A percentile compares a stretch with the other conserved stretches of the same genome.
Evolutionary conservation across 2,797 vertebrate genomes (phyloP).

Genomic region (Siniperca obscura): DNA sequence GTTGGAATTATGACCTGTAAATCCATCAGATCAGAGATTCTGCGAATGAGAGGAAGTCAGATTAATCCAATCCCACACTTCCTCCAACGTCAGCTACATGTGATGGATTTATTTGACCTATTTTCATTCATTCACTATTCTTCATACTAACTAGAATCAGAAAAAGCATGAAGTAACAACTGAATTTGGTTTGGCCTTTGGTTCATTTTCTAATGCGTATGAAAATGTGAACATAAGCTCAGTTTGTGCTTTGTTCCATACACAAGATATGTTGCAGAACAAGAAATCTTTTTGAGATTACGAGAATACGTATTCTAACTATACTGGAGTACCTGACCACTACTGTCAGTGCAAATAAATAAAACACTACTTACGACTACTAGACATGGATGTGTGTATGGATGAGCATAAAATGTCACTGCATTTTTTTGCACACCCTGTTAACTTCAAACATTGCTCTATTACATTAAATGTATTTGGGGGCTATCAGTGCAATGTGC

Average conservation of each 20-base stretch:
- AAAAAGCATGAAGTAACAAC: neutral
- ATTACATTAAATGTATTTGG: neutral
- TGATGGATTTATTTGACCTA: constrained; percentile 36
- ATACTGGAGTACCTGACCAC: neutral
- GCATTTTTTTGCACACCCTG: neutral
- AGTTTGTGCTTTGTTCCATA: neutral
- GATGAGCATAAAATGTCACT: neutral
- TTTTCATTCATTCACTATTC: constrained; percentile 25
- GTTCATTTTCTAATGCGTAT: neutral
- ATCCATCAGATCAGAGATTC: constrained; percentile 47
- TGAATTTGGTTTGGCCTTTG: neutral
- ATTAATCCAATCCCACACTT: constrained; percentile 42
- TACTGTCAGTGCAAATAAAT: neutral
- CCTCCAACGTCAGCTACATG: constrained; percentile 17
- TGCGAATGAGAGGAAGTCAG: constrained; percentile 32
- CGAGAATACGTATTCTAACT: neutral
- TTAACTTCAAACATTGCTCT: neutral
- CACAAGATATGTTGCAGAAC: neutral
- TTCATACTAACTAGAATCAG: neutral
- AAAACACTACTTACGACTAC: neutral
- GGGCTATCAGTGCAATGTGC: neutral
- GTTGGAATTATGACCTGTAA: constrained; percentile 26
- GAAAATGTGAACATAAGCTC: neutral
- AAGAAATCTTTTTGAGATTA: neutral
- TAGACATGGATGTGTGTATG: neutral